Evolutionary conservation across 2,888 invertebrate genomes (phyloP).

Genomic region (Hirtodrosophila duncani): DNA sequence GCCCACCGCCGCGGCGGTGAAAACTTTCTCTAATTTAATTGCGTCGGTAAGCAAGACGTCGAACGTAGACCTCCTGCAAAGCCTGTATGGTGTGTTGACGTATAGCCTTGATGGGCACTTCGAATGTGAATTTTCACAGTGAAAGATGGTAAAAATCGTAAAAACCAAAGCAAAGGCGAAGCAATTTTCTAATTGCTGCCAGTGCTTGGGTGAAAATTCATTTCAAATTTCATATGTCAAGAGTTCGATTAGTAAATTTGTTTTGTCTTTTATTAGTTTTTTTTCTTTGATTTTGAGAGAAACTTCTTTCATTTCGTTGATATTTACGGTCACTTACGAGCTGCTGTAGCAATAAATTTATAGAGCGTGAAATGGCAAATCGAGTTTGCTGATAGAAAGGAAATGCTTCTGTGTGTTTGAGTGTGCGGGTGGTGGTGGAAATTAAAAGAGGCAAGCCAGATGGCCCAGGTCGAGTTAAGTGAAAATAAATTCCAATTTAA

Average conservation of each 20-base stretch:
- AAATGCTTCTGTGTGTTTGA: slow-evolving; percentile 27
- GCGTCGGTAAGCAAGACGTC: no score
- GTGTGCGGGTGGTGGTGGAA: neutral
- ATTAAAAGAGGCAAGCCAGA: slow-evolving; percentile 25
- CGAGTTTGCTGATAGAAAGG: slow-evolving; percentile 14
- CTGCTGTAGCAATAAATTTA: slow-evolving; percentile 9
- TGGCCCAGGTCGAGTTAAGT: slow-evolving; percentile 7
- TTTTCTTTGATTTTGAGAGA: slow-evolving; percentile 1
- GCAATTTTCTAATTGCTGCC: slow-evolving; percentile 9
- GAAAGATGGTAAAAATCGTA: slow-evolving; percentile 77
- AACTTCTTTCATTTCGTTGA: no score
- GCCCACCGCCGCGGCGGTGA: no score
- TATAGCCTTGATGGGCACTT: slow-evolving; percentile 54
- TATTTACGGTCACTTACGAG: slow-evolving; percentile 36
- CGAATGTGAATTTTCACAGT: slow-evolving; percentile 74
- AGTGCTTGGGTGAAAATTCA: slow-evolving; percentile 27
- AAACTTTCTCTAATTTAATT: slow-evolving; percentile 13
- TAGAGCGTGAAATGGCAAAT: slow-evolving; percentile 32
- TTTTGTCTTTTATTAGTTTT: slow-evolving; percentile 10
- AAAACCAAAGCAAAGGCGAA: slow-evolving; percentile 31
- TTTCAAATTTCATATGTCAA: slow-evolving; percentile 75
- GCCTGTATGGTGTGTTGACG: no score
- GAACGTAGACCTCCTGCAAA: no score
- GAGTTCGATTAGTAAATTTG: slow-evolving; percentile 53
- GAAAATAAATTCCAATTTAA: slow-evolving; percentile 22